phyloP scores from a whole-genome alignment of 2,888 invertebrate species.

The Drosophila incognita region DNA sequence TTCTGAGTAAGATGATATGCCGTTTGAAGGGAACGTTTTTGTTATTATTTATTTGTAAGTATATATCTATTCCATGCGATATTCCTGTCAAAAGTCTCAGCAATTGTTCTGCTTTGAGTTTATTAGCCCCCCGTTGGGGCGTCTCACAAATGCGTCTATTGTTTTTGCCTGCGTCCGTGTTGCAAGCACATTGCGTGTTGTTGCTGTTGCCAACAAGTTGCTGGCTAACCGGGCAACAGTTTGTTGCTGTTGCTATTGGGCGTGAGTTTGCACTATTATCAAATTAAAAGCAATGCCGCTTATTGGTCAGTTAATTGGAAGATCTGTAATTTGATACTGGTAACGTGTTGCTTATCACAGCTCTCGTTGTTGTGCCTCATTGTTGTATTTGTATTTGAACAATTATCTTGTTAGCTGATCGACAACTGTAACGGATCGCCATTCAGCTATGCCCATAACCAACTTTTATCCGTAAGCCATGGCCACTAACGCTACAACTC shows the following conservation, averaged over 20 bases:
- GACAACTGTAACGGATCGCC: constrained; percentile 77
- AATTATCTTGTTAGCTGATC: constrained; percentile 80
- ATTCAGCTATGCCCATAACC: constrained; percentile 41
- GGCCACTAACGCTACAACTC: constrained; percentile 4
- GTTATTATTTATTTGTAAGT: constrained; percentile 21
- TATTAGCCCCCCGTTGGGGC: constrained; percentile 77
- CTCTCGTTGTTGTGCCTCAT: constrained; percentile 55
- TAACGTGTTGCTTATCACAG: constrained; percentile 79
- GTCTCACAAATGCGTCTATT: constrained; percentile 73
- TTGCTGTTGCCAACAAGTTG: constrained; percentile 58
- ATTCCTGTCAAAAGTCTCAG: constrained; percentile 49
- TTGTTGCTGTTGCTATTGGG: constrained; percentile 44
- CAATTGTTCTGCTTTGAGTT: constrained; percentile 74
- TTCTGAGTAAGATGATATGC: constrained; percentile 47
- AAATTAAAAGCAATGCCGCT: constrained; percentile 76
- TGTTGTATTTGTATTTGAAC: constrained; percentile 55
- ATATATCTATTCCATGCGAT: constrained; percentile 35
- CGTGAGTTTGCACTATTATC: constrained; percentile 75
- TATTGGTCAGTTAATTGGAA: constrained; percentile 79
- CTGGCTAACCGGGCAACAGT: constrained; percentile 38
- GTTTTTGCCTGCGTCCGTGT: constrained; percentile 54
- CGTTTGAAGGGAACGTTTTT: background rate
- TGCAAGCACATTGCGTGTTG: constrained; percentile 45
- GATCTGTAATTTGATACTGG: constrained; percentile 75
- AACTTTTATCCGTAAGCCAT: constrained; percentile 26